Evolutionary conservation across 2,113 vertebrate species (phyloP).

Genomic region (Heterotis niloticus): DNA sequence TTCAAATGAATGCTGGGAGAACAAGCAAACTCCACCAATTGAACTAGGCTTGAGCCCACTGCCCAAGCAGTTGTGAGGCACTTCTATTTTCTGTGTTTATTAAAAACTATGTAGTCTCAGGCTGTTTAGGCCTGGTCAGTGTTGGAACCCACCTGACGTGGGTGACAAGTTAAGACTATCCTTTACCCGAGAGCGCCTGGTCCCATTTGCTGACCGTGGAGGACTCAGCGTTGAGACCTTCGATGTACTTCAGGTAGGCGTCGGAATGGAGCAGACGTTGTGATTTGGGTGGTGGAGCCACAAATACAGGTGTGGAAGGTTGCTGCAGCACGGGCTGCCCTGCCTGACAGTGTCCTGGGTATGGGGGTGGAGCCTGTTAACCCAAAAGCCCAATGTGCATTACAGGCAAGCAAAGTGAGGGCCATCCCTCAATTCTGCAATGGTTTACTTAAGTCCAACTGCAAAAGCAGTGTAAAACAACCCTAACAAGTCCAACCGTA

Average conservation of each 20-base stretch:
- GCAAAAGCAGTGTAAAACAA: too few relatives aligned
- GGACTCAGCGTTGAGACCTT: conserved; percentile 90
- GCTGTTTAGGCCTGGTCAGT: too few relatives aligned
- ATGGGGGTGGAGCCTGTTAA: conserved; percentile 85
- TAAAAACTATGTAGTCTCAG: background rate
- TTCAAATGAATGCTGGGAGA: too few relatives aligned
- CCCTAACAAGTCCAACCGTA: too few relatives aligned
- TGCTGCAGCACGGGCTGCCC: conserved; percentile 81
- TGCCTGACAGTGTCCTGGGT: conserved; percentile 78
- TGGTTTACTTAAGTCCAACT: too few relatives aligned
- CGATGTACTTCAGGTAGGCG: conserved; percentile 93
- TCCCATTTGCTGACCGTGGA: conserved; percentile 95
- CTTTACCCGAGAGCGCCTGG: conserved; percentile 85
- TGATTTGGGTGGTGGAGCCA: conserved; percentile 89
- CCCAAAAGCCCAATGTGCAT: conserved; percentile 75
- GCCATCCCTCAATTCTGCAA: background rate
- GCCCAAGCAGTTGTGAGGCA: too few relatives aligned
- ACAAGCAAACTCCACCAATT: too few relatives aligned
- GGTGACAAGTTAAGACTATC: background rate
- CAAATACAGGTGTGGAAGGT: conserved; percentile 91
- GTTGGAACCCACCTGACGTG: background rate
- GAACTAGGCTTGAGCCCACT: too few relatives aligned
- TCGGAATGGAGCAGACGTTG: conserved; percentile 95
- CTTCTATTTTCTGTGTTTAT: too few relatives aligned
- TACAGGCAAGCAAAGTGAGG: background rate